phyloP scores from a whole-genome alignment of 2,113 vertebrate species.

The Pseudopodoces humilis region DNA sequence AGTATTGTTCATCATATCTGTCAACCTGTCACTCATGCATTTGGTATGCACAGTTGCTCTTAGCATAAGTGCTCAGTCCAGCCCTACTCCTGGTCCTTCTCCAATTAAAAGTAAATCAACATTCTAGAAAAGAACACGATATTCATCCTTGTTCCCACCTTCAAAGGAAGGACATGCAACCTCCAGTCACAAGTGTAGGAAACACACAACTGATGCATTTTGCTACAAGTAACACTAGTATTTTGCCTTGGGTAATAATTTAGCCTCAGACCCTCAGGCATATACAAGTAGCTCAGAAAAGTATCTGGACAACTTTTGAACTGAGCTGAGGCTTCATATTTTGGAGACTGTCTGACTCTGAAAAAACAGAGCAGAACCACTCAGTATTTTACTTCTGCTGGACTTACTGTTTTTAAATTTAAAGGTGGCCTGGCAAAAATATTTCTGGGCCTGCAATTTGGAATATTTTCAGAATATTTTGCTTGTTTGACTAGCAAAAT shows the following conservation, averaged over 20 bases:
- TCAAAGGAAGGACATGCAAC: not conserved
- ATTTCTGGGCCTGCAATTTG: not conserved
- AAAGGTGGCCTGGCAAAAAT: not conserved
- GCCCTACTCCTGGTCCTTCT: not conserved
- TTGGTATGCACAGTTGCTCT: not conserved
- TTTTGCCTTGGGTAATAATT: not conserved
- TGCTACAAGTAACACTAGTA: not conserved
- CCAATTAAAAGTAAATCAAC: not conserved
- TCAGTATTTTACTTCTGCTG: not conserved
- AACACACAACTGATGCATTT: not conserved
- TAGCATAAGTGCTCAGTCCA: not conserved
- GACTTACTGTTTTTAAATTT: not conserved
- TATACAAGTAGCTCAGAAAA: not conserved
- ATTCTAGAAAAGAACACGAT: not conserved
- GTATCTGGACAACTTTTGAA: not conserved
- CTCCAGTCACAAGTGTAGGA: not conserved
- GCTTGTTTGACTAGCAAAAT: not conserved
- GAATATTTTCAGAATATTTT: not conserved
- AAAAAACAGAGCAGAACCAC: not conserved
- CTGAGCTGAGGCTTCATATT: not conserved
- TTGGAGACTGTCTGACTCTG: not conserved
- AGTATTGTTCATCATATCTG: not conserved
- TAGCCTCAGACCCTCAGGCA: not conserved
- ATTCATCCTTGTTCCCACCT: not conserved
- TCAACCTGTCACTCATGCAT: not conserved